Evolutionary conservation across 2,888 invertebrate genomes (phyloP), one percentile per base, ranked within the genome.

Genomic region (Nomada lathburiana): DNA sequence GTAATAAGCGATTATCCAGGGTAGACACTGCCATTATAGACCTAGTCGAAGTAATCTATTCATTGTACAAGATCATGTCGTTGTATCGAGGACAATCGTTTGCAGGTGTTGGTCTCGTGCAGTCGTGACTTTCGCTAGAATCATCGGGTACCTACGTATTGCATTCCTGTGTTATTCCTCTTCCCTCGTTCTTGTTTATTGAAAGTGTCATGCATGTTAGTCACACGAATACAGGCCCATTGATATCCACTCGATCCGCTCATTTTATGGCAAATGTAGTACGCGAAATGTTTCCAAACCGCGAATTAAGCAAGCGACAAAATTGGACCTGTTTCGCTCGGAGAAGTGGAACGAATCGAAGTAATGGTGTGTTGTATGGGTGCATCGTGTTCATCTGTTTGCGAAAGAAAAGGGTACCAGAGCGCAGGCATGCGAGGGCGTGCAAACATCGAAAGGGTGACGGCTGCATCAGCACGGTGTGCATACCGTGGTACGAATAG

Each of bases 1-100:
- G 95, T 80, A 94, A 92, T 88, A 86, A 80, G 80, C 53, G 50
- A 93, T 89, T 80, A 84, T 76, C 73, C 78, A 88, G 90, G 92
- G 91, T 93, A 92, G 92, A 93, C 77, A 82, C 88, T 83, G 88
- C 50, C 65, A 70, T 67, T 82, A 76, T 67, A 20, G 72, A 42
- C n/a, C 59, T 64, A 67, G 16, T 77, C 47, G 13, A 78, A 23
- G 42, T 64, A 71, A 47, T 78, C 74, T 78, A 77, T 77, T 67
- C 57, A 67, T 74, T 57, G 67, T 69, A 69, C 53, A 64, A 52
- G 71, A 82, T 81, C 20, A 64, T 80, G 71, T 64, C 53, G 62
- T 42, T 60, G 20, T 26, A 29, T 55, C 70, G 55, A 53, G 36
- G 53, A 53, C 57, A 73, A 60, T 70, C 60, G 29, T 2, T 52